These are phyloP conservation scores for Tridacna crocea DNA, from an alignment of 2,888 invertebrate genomes.

Conservation along the genomic window DNA sequence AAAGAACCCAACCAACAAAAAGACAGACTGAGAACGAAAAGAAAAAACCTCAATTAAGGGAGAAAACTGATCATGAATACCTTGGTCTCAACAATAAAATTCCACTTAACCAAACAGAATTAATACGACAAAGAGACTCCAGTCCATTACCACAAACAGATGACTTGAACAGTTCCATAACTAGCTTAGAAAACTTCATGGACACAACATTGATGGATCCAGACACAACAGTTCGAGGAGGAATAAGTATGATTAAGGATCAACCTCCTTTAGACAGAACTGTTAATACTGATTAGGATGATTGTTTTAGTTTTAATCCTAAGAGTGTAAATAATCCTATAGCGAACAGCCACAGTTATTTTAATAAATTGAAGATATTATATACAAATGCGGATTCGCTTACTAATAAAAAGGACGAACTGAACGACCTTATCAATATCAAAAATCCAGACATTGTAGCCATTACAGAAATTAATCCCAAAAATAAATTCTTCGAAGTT, in stretches of 20 bases:
- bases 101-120: background rate
- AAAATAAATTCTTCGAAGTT: background rate
- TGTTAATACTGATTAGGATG: too few species aligned
- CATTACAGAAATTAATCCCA: background rate
- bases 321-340: background rate
- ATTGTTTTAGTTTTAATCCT: constrained; percentile 9
- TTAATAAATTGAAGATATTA: background rate
- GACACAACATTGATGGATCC: too few species aligned
- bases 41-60: too few species aligned
- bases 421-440: background rate
- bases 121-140: background rate
- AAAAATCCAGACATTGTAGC: background rate
- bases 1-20: background rate
- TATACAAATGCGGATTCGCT: background rate
- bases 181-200: background rate
- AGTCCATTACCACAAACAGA: background rate
- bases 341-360: background rate
- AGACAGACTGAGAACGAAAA: too few species aligned
- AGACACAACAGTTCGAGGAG: background rate
- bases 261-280: too few species aligned
- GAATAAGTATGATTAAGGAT: too few species aligned
- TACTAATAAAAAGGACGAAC: background rate
- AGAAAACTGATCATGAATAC: too few species aligned
- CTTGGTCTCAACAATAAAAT: too few species aligned
- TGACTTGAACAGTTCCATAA: background rate